These are phyloP conservation scores for Drosophila kohkoa DNA, from an alignment of 1,140 invertebrate species.

Conservation along the genomic window DNA sequence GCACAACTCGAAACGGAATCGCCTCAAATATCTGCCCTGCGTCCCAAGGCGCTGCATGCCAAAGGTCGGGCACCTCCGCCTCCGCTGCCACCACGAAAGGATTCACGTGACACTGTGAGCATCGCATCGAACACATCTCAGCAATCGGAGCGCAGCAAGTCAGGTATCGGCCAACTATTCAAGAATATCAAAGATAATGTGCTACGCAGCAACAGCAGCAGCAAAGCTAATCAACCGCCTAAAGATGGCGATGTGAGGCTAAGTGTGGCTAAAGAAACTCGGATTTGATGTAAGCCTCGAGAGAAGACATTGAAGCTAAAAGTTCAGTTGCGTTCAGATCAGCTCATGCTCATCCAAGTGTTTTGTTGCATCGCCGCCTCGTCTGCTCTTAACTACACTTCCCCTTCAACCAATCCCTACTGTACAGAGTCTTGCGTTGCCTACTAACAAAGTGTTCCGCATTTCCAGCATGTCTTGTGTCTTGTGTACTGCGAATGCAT, in stretches of 20 bases:
- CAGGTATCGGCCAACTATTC: slow-evolving; percentile 75
- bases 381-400: slow-evolving; percentile 49
- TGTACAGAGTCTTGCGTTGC: slow-evolving; percentile 59
- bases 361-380: slow-evolving; percentile 49
- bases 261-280: slow-evolving; percentile 64
- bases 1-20: slow-evolving; percentile 52
- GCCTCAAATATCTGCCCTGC: slow-evolving; percentile 15
- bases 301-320: slow-evolving; percentile 2
- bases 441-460: slow-evolving; percentile 58
- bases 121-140: slow-evolving; percentile 34
- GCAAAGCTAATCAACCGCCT: slow-evolving; percentile 55
- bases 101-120: slow-evolving; percentile 58
- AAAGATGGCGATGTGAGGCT: slow-evolving; percentile 32
- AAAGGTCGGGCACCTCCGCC: slow-evolving; percentile 77
- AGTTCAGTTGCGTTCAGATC: slow-evolving; percentile 13
- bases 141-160: slow-evolving; percentile 58
- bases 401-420: not conserved
- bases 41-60: slow-evolving; percentile 61
- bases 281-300: slow-evolving; percentile 68
- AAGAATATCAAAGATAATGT: slow-evolving; percentile 76
- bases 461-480: slow-evolving; percentile 65
- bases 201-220: slow-evolving; percentile 56
- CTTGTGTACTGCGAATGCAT: not conserved
- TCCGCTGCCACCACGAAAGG: slow-evolving; percentile 57
- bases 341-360: slow-evolving; percentile 57